A percentile compares a stretch with the other conserved stretches of the same genome.
Conservation (phyloP, 2,888 invertebrate genomes). For the Lottia scabra region DNA sequence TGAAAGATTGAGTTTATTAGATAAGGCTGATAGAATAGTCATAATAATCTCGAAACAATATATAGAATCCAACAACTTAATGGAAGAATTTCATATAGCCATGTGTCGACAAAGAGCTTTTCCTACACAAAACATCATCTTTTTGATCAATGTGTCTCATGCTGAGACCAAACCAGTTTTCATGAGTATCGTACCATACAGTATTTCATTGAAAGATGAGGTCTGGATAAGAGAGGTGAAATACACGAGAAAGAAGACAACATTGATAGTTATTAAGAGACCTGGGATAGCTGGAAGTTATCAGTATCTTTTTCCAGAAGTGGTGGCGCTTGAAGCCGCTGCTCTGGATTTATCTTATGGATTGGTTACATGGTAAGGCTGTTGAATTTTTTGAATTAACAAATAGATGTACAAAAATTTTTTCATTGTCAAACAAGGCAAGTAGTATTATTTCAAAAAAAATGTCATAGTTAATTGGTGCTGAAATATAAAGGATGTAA, state of each 20-base stretch:
- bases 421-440: too few relatives aligned
- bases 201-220: slow-evolving; percentile 37
- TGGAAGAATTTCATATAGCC: slow-evolving; percentile 58
- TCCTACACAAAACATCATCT: slow-evolving; percentile 33
- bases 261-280: not conserved
- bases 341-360: slow-evolving; percentile 1
- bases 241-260: too few relatives aligned
- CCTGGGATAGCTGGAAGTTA: not conserved
- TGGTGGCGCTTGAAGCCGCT: slow-evolving; percentile 14
- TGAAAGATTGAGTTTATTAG: slow-evolving; percentile 39
- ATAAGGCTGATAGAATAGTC: slow-evolving; percentile 50
- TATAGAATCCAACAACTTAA: slow-evolving; percentile 40
- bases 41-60: slow-evolving; percentile 54
- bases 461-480: too few relatives aligned
- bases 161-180: slow-evolving; percentile 34
- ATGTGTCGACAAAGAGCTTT: slow-evolving; percentile 49
- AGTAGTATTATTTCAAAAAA: too few relatives aligned
- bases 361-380: not conserved
- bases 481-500: too few relatives aligned
- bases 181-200: slow-evolving; percentile 39
- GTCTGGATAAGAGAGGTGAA: slow-evolving; percentile 18
- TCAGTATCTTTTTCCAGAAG: not conserved
- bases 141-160: slow-evolving; percentile 37
- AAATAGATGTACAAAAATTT: too few relatives aligned
- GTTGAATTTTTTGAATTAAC: too few relatives aligned